Conservation (phyloP, 2,797 vertebrate species). For the Arnoldichthys spilopterus region DNA sequence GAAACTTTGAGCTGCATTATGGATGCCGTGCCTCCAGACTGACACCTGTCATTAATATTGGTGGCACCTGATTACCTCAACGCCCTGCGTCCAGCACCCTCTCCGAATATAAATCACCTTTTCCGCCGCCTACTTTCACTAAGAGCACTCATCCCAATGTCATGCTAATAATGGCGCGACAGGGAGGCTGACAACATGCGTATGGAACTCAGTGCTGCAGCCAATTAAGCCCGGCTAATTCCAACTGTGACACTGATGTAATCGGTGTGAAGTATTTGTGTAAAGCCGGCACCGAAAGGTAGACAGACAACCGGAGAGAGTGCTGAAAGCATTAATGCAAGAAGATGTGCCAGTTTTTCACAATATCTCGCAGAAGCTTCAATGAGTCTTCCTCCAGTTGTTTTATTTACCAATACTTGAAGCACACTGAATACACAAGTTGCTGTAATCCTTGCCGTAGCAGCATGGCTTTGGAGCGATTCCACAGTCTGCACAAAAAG, state of each 20-base stretch:
- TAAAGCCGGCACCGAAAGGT: constrained; percentile 17
- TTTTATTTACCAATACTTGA: background rate
- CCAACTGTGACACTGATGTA: constrained; percentile 32
- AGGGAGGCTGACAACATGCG: constrained; percentile 43
- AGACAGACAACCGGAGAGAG: background rate
- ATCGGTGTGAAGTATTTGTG: constrained; percentile 36
- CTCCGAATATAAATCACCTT: constrained; percentile 45
- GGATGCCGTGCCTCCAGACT: constrained; percentile 17
- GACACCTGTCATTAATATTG: constrained; percentile 57
- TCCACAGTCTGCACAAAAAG: background rate
- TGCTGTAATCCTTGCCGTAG: constrained; percentile 20
- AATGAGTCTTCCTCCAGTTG: constrained; percentile 9
- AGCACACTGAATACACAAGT: background rate
- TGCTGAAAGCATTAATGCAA: background rate
- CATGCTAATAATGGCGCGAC: constrained; percentile 53
- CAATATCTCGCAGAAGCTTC: background rate
- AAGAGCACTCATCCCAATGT: constrained; percentile 39
- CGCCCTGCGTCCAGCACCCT: constrained; percentile 28
- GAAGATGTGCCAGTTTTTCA: constrained; percentile 16
- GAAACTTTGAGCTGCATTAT: constrained; percentile 19
- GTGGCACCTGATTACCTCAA: constrained; percentile 48
- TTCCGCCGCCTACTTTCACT: constrained; percentile 14
- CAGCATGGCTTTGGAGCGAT: background rate
- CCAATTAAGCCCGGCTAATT: constrained; percentile 40
- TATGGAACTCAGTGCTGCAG: constrained; percentile 30